phyloP scores from a whole-genome alignment of 2,888 invertebrate species.

The Arge pagana region DNA sequence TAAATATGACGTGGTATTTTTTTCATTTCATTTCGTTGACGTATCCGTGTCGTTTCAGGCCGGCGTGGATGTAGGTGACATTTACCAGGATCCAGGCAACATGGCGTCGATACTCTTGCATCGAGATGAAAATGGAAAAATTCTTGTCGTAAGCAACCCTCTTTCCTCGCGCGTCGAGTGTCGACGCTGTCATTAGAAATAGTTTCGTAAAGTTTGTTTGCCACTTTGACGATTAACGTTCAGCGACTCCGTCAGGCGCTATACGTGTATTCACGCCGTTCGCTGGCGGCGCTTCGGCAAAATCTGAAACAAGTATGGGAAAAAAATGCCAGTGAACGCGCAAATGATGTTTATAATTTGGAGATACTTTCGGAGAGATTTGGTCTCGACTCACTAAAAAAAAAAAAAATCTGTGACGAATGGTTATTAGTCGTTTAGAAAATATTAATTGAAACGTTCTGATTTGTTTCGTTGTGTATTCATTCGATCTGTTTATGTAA shows the following conservation, averaged over 20 bases:
- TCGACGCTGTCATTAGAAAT: conserved; percentile 37
- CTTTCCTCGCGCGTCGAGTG: conserved; percentile 43
- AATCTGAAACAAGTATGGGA: neutral
- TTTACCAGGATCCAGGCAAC: conserved; percentile 85
- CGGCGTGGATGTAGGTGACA: conserved; percentile 77
- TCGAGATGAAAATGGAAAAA: conserved; percentile 78
- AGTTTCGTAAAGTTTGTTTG: conserved; percentile 39
- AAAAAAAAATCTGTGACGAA: neutral
- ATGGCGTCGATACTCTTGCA: conserved; percentile 86
- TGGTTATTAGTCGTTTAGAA: neutral
- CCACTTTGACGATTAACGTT: neutral
- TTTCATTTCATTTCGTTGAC: conserved; percentile 32
- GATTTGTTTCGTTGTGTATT: conserved; percentile 3
- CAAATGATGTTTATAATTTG: neutral
- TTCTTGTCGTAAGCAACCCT: conserved; percentile 78
- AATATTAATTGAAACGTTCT: neutral
- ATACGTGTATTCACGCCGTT: too few relatives aligned
- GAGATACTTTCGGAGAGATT: neutral
- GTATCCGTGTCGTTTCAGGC: too few relatives aligned
- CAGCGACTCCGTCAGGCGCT: too few relatives aligned
- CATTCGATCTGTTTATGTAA: conserved; percentile 38
- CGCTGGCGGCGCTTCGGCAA: too few relatives aligned
- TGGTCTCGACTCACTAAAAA: neutral
- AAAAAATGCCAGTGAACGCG: neutral
- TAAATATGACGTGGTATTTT: too few relatives aligned